These are phyloP conservation scores for Agrotis puta DNA, from an alignment of 2,888 invertebrate genomes.

Conservation along the genomic window DNA sequence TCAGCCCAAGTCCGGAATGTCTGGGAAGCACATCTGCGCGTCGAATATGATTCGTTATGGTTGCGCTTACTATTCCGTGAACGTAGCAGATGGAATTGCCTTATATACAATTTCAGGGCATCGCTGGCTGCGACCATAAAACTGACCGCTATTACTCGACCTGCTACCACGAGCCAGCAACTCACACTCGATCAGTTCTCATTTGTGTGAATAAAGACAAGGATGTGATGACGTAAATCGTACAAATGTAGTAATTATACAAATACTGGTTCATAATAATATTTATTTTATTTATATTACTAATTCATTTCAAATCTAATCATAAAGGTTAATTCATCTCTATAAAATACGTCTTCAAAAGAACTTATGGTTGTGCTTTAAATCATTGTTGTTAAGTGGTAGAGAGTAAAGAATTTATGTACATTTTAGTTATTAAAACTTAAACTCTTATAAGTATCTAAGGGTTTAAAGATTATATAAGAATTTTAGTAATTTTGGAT, in stretches of 20 bases:
- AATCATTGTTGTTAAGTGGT: no score
- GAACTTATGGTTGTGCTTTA: neutral
- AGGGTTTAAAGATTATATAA: no score
- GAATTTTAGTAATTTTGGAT: no score
- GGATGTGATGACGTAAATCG: constrained; percentile 12
- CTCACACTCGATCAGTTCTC: constrained; percentile 33
- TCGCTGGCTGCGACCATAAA: constrained; percentile 55
- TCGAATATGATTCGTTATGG: constrained; percentile 36
- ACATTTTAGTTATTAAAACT: no score
- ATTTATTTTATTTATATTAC: neutral
- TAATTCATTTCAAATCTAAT: neutral
- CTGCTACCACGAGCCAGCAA: constrained; percentile 17
- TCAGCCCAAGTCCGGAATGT: neutral
- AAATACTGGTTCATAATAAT: neutral
- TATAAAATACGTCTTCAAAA: neutral
- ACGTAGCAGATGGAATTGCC: constrained; percentile 54
- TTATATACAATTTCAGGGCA: constrained; percentile 59
- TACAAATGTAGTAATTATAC: constrained; percentile 1
- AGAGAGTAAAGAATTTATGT: no score
- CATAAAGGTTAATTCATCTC: neutral
- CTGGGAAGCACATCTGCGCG: constrained; percentile 28
- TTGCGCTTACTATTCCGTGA: constrained; percentile 55
- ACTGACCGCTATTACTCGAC: constrained; percentile 62
- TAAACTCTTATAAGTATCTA: no score
- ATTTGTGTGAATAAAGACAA: neutral